These are phyloP conservation scores for Acanthococcus lagerstroemiae DNA, from an alignment of 2,888 invertebrate species.

Conservation along the genomic window DNA sequence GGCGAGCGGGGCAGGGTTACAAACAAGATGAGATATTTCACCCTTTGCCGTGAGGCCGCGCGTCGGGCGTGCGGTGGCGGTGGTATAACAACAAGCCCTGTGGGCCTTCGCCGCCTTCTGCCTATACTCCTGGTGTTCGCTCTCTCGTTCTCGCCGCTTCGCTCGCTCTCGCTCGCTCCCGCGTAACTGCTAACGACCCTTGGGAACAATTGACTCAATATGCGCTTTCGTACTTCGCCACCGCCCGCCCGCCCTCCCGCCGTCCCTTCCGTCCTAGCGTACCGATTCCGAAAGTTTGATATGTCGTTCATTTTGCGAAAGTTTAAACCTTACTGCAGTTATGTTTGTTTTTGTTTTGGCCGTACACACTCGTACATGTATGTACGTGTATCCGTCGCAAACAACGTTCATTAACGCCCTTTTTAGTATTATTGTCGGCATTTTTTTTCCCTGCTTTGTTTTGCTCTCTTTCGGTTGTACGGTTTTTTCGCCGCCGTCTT, in stretches of 20 bases:
- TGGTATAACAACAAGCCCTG: constrained; percentile 27
- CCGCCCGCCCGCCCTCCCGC: too few species aligned
- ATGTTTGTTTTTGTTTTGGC: too few species aligned
- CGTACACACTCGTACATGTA: too few species aligned
- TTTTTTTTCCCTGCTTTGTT: too few species aligned
- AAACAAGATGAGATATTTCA: constrained; percentile 29
- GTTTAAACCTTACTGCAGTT: background rate
- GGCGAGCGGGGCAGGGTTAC: constrained; percentile 11
- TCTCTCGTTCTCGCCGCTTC: background rate
- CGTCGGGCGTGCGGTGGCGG: constrained; percentile 9
- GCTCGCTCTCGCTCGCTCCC: background rate
- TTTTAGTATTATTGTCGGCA: too few species aligned
- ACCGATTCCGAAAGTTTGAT: background rate
- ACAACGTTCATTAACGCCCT: too few species aligned
- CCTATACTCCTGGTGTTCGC: constrained; percentile 3
- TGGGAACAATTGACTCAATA: constrained; percentile 33
- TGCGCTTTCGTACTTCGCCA: constrained; percentile 22
- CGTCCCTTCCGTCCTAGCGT: background rate
- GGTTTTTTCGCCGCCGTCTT: too few species aligned
- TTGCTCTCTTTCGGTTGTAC: too few species aligned
- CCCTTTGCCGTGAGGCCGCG: constrained; percentile 12
- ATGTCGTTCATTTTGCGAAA: background rate
- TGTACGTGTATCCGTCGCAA: too few species aligned
- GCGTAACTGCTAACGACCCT: constrained; percentile 32
- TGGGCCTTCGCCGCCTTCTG: constrained; percentile 8